Conservation (phyloP, 2,797 vertebrate genomes). For the Hyperoplus lanceolatus region DNA sequence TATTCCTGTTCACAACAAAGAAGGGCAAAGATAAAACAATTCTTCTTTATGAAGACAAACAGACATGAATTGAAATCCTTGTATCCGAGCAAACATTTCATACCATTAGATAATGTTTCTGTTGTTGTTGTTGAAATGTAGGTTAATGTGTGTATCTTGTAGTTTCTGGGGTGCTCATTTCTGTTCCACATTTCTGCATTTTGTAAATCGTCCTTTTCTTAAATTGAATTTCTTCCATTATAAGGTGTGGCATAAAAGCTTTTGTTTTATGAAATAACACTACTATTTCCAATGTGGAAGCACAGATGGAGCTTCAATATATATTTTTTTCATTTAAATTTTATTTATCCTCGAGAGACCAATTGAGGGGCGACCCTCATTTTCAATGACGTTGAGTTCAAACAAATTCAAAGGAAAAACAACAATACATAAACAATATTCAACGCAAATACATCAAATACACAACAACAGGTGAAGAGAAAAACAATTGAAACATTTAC, state of each 20-base stretch:
- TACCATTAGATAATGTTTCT: constrained; percentile 13
- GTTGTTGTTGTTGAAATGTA: not conserved
- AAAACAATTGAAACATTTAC: too few species aligned
- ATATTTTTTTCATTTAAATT: too few species aligned
- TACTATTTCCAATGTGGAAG: constrained; percentile 43
- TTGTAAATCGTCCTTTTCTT: constrained; percentile 55
- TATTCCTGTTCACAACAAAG: constrained; percentile 24
- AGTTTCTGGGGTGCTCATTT: not conserved
- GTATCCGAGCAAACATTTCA: not conserved
- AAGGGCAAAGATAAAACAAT: constrained; percentile 14
- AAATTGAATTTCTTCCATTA: constrained; percentile 26
- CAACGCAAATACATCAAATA: too few species aligned
- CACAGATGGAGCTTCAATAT: constrained; percentile 59
- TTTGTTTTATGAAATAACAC: constrained; percentile 50
- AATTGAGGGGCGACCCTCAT: too few species aligned
- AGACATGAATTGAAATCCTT: constrained; percentile 9
- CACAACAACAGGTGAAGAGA: too few species aligned
- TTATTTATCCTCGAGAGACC: too few species aligned
- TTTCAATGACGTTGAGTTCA: too few species aligned
- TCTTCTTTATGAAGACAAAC: constrained; percentile 18
- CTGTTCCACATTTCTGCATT: constrained; percentile 47
- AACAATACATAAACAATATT: too few species aligned
- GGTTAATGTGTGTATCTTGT: not conserved
- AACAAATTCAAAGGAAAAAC: too few species aligned
- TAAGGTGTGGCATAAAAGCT: constrained; percentile 36